Conservation (phyloP, 1,140 invertebrate genomes). For the Harpegnathos saltator region DNA sequence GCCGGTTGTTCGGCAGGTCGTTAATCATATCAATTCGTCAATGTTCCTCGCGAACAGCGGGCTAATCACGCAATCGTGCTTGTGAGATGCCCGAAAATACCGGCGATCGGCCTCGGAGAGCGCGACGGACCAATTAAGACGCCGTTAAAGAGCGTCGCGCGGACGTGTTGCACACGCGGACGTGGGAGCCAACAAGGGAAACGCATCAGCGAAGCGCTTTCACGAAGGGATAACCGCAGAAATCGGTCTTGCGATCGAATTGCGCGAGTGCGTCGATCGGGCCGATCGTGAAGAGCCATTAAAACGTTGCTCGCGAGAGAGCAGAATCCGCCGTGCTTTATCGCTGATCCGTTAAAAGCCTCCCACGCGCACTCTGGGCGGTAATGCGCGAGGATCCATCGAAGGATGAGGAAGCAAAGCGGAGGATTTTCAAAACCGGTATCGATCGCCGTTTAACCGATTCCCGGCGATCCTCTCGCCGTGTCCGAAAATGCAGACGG, state of each 20-base stretch:
- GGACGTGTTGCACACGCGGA: no score
- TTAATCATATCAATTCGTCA: conserved; percentile 7
- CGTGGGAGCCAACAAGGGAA: neutral
- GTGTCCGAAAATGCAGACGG: no score
- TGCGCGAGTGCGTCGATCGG: no score
- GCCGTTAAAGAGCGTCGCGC: conserved; percentile 4
- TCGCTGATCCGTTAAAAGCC: conserved; percentile 72
- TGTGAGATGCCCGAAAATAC: neutral
- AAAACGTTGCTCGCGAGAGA: conserved; percentile 41
- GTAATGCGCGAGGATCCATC: neutral
- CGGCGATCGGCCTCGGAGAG: no score
- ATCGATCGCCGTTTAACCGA: no score
- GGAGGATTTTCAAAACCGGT: no score
- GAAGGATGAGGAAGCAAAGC: no score
- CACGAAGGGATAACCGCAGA: conserved; percentile 4
- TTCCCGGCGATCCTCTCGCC: no score
- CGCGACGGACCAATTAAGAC: neutral
- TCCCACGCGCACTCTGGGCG: conserved; percentile 36
- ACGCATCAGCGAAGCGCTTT: conserved; percentile 8
- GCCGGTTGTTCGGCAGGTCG: neutral
- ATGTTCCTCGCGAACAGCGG: neutral
- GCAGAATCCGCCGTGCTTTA: conserved; percentile 38
- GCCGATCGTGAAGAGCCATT: no score
- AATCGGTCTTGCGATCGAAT: no score
- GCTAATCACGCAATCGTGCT: conserved; percentile 13